phyloP scores from a whole-genome alignment of 1,140 invertebrate species.

The Lordiphosa mommai region DNA sequence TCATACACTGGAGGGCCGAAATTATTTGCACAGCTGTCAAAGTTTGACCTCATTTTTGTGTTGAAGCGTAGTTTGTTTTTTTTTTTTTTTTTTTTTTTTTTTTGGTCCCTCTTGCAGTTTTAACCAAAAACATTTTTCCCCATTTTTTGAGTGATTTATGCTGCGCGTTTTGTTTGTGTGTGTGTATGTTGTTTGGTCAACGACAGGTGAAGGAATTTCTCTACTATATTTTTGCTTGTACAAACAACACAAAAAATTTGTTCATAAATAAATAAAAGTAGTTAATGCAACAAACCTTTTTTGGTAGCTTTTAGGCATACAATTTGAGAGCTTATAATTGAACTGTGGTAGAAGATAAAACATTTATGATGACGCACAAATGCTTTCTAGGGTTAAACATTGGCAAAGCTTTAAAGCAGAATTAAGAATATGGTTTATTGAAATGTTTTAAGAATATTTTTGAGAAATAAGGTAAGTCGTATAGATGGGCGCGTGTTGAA shows the following conservation, averaged over 20 bases:
- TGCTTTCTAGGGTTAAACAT: too few species aligned
- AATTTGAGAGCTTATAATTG: too few species aligned
- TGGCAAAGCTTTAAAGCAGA: too few species aligned
- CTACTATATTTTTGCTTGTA: conserved; percentile 1
- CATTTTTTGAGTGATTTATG: conserved; percentile 71
- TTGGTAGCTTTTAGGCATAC: too few species aligned
- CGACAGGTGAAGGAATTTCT: conserved; percentile 54
- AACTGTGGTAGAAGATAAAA: neutral
- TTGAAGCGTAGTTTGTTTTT: conserved; percentile 32
- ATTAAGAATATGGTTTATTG: too few species aligned
- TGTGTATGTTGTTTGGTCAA: conserved; percentile 20
- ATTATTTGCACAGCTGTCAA: conserved; percentile 77
- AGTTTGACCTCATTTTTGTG: conserved; percentile 64
- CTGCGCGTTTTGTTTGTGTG: conserved; percentile 11
- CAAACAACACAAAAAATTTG: conserved; percentile 23
- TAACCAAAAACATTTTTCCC: conserved; percentile 43
- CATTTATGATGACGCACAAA: too few species aligned
- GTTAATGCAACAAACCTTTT: conserved; percentile 32
- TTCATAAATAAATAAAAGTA: conserved; percentile 27
- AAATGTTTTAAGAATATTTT: too few species aligned
- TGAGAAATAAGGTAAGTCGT: too few species aligned
- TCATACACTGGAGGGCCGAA: conserved; percentile 24
- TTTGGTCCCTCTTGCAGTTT: conserved; percentile 7
- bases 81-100: conserved; percentile 12
- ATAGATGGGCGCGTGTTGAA: too few species aligned